A percentile compares a stretch with the other conserved stretches of the same genome.
phyloP scores from a whole-genome alignment of 1,140 invertebrate genomes.

The Drosophila guanche region DNA sequence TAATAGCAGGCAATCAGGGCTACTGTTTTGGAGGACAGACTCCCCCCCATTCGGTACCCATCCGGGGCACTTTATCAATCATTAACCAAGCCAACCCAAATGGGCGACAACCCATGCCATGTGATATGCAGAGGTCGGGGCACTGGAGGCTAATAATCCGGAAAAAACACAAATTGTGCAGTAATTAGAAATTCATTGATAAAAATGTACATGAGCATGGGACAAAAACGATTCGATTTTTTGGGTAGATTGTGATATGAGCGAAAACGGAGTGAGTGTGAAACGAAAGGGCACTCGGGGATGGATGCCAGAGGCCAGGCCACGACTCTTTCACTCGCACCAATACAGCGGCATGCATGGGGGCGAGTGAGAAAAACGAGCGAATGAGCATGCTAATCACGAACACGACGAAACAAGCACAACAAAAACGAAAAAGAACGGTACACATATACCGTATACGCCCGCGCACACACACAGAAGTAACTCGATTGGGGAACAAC shows the following conservation, averaged over 20 bases:
- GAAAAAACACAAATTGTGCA: constrained; percentile 24
- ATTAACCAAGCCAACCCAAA: constrained; percentile 44
- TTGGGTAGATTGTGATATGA: too few species aligned
- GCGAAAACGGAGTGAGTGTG: constrained; percentile 6
- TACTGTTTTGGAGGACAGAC: constrained; percentile 8
- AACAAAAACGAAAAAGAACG: constrained; percentile 45
- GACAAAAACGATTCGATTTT: not conserved
- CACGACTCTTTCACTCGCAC: not conserved
- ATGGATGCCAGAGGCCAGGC: constrained; percentile 8
- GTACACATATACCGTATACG: not conserved
- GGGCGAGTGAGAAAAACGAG: constrained; percentile 18
- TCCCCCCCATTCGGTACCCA: constrained; percentile 18
- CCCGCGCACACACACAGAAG: constrained; percentile 18
- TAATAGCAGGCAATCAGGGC: constrained; percentile 43
- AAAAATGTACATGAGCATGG: constrained; percentile 25
- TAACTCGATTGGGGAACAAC: constrained; percentile 40
- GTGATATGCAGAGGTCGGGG: constrained; percentile 10
- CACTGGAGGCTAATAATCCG: constrained; percentile 14
- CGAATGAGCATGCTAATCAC: constrained; percentile 68
- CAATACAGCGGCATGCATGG: not conserved
- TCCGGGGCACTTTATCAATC: constrained; percentile 46
- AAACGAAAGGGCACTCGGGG: constrained; percentile 29
- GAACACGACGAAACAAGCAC: constrained; percentile 22
- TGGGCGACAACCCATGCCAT: constrained; percentile 21
- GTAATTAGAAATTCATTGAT: constrained; percentile 71